Conservation (phyloP, 2,113 vertebrate genomes). For the Triplophysa dalaica region DNA sequence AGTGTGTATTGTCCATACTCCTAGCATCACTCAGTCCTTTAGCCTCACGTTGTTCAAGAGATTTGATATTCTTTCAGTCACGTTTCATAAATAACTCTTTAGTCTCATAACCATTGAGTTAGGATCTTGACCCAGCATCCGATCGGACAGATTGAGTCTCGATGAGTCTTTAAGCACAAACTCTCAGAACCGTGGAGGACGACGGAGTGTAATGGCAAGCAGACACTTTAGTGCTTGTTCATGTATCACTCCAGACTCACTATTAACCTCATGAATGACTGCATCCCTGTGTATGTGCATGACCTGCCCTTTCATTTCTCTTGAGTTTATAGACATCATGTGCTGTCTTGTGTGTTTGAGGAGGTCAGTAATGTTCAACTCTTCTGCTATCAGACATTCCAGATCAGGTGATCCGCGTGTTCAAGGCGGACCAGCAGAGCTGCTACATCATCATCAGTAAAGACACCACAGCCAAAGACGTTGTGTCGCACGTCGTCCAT, state of each 20-base stretch:
- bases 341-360: neutral
- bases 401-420: conserved; percentile 95
- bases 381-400: conserved; percentile 81
- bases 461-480: conserved; percentile 96
- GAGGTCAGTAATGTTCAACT: neutral
- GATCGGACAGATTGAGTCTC: no score
- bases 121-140: neutral
- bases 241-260: no score
- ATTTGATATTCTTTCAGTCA: no score
- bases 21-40: no score
- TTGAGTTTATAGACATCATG: neutral
- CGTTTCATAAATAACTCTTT: no score
- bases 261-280: neutral
- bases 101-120: neutral
- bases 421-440: conserved; percentile 95
- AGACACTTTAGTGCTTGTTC: neutral
- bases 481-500: conserved; percentile 85
- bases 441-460: conserved; percentile 98
- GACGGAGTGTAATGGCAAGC: no score
- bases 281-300: neutral
- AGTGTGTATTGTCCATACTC: no score
- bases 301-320: neutral
- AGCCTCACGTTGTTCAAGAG: no score
- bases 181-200: neutral
- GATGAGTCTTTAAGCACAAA: neutral